Percentiles rank a stretch among this genome's conserved stretches.
Conservation (phyloP, 2,797 vertebrate genomes). For the Prionace glauca region DNA sequence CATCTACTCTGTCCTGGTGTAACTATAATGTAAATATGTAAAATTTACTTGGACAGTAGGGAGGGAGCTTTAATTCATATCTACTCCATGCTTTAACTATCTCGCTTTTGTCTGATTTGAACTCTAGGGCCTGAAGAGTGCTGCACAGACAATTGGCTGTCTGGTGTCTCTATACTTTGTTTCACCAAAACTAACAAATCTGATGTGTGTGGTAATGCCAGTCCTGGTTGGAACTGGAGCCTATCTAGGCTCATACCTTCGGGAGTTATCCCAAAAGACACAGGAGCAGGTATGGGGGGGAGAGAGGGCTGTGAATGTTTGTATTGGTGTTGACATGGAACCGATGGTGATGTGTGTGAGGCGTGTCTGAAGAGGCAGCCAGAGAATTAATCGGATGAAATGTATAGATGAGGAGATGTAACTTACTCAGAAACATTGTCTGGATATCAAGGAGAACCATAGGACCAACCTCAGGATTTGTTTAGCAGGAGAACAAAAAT, state of each 20-base stretch:
- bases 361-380: background rate
- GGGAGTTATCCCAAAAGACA: conserved; percentile 75
- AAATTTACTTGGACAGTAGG: background rate
- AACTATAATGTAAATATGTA: too few species aligned
- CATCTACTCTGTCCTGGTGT: too few species aligned
- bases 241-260: conserved; percentile 76
- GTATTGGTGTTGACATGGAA: background rate
- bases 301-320: background rate
- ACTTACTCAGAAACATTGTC: background rate
- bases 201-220: conserved; percentile 76
- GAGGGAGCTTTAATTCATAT: background rate
- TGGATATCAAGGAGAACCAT: background rate
- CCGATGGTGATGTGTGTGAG: background rate
- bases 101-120: background rate
- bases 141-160: conserved; percentile 81
- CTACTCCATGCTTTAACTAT: background rate
- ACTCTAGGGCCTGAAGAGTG: conserved; percentile 78
- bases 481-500: background rate
- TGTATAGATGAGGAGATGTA: background rate
- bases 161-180: conserved; percentile 84
- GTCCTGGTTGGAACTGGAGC: conserved; percentile 74
- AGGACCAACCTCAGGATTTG: background rate
- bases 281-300: conserved; percentile 79
- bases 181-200: conserved; percentile 79
- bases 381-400: background rate